Base-by-base conservation (phyloP, 1,140 invertebrate species). In the Megalonaias nervosa region DNA sequence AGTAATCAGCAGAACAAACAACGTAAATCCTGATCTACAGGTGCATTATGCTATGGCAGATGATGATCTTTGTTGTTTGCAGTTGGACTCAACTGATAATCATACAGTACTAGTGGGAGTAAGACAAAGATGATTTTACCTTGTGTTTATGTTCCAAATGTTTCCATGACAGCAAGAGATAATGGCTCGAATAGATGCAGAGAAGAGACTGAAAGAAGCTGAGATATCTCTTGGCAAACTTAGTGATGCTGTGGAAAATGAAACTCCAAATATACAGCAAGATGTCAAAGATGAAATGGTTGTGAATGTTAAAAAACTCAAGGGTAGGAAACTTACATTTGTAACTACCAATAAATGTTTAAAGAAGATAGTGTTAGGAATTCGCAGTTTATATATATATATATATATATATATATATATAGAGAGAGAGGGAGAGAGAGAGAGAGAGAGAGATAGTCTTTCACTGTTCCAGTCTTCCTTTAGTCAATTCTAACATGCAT, bases 281-380 rank as follows among this genome's bases (percentile, higher is more conserved):
- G 83, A 86, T 19, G 82, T 85, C 15, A 86, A 85, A 65, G 83
- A 89, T 67, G 84, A 87, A 62, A 89, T 89, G 88, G 81, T 82
- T 23, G 81, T 86, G 21, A 88, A 87, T 82, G 88, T 89, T 14
- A 84, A 81, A 68, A 87, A 87, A 75, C 79, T 89, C 1, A 89
- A 86, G 84, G 48, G 88, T 89, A 77, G 76, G 66, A 61, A 23
- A 17, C 26, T 48, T 61, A 61, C 11, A 17, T 26, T 67, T 31
- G 31, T 67, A 26, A 15, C 65, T 67, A 21, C 26, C 13, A 31
- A 65, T 65, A 65, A 26, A 4, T 69, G 17, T 11, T 19, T 38
- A 16, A 21, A 19, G 74, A 15, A 19, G 57, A 48, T 38, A 65
- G 4, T 61, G 19, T 38, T 64, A 38, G 58, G 6, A 55, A 14